Percentiles rank a stretch among this genome's conserved stretches.
Conservation (phyloP, 2,888 invertebrate species). For the Aspidapion aeneum region DNA sequence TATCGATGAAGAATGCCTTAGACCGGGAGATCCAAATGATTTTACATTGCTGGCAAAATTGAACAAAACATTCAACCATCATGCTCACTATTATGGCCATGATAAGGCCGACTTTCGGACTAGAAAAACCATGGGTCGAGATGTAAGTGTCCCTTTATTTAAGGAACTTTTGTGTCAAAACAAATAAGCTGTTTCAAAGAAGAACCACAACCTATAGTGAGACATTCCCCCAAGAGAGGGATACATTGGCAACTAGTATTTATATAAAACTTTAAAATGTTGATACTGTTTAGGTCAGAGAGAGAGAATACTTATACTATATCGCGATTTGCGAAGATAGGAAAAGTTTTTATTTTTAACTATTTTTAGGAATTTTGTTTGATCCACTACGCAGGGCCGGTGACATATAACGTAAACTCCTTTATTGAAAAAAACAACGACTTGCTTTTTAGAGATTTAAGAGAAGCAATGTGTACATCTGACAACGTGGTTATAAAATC, state of each 20-base stretch:
- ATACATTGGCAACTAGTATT: too few species aligned
- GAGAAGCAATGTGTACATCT: conserved; percentile 76
- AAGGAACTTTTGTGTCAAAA: too few species aligned
- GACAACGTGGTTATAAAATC: conserved; percentile 60
- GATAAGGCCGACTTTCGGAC: conserved; percentile 71
- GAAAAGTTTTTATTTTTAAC: too few species aligned
- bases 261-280: too few species aligned
- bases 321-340: not conserved
- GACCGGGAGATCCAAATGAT: conserved; percentile 86
- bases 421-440: conserved; percentile 96
- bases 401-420: conserved; percentile 81
- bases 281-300: too few species aligned
- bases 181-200: too few species aligned
- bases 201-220: too few species aligned
- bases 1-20: conserved; percentile 88
- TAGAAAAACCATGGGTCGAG: conserved; percentile 82
- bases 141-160: conserved; percentile 54
- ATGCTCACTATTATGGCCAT: conserved; percentile 82
- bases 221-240: too few species aligned
- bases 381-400: conserved; percentile 90
- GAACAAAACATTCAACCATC: conserved; percentile 66
- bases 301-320: too few species aligned
- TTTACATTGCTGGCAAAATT: conserved; percentile 78
- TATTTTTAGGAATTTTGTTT: conserved; percentile 76
- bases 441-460: conserved; percentile 80